phyloP scores from a whole-genome alignment of 2,888 invertebrate genomes.

The Lomographa bimaculata region DNA sequence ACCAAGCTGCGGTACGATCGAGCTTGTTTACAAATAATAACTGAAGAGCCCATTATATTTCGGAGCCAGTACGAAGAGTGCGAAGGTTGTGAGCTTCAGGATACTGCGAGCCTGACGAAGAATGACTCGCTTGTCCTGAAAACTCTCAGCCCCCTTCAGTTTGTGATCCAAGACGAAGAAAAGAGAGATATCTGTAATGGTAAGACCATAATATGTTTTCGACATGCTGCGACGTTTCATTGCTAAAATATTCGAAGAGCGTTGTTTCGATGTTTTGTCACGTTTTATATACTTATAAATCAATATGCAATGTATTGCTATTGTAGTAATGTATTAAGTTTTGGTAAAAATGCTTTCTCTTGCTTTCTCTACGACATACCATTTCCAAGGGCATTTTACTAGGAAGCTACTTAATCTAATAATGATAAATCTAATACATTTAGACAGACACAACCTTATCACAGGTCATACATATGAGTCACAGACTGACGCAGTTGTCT shows the following conservation, averaged over 20 bases:
- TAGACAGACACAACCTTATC: too few species aligned
- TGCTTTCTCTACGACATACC: too few species aligned
- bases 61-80: conserved; percentile 76
- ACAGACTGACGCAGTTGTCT: too few species aligned
- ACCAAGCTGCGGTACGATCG: conserved; percentile 62
- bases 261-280: too few species aligned
- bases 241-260: too few species aligned
- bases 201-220: too few species aligned
- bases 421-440: conserved; percentile 6
- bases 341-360: too few species aligned
- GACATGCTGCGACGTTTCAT: too few species aligned
- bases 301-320: too few species aligned
- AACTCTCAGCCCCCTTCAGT: conserved; percentile 64
- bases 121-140: conserved; percentile 50
- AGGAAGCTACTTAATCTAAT: conserved; percentile 37
- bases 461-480: conserved; percentile 28
- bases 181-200: conserved; percentile 66
- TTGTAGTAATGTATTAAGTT: too few species aligned
- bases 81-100: conserved; percentile 60
- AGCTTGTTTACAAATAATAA: conserved; percentile 71
- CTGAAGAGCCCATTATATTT: conserved; percentile 55
- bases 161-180: conserved; percentile 53
- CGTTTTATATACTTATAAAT: too few species aligned
- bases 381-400: conserved; percentile 18
- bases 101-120: conserved; percentile 42